These are phyloP conservation scores for Apis dorsata DNA, from an alignment of 1,140 invertebrate genomes.

Conservation along the genomic window DNA sequence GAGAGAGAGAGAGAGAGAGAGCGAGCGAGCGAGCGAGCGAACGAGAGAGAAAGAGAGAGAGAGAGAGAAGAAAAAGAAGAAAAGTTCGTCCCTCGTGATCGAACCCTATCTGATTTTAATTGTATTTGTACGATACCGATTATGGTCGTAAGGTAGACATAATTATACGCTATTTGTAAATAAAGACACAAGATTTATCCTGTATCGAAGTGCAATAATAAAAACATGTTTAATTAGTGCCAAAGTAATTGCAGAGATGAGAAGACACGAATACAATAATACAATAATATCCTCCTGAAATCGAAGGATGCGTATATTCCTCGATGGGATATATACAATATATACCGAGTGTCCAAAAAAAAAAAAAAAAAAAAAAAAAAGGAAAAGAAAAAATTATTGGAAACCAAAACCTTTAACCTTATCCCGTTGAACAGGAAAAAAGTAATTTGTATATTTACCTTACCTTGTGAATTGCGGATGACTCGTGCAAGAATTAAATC, in stretches of 20 bases:
- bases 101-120: slow-evolving; percentile 45
- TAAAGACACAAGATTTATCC: slow-evolving; percentile 70
- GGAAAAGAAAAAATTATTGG: too few relatives aligned
- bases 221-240: slow-evolving; percentile 75
- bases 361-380: too few relatives aligned
- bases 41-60: not conserved
- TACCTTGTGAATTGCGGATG: not conserved
- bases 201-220: slow-evolving; percentile 76
- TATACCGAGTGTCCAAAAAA: too few relatives aligned
- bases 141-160: slow-evolving; percentile 60
- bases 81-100: slow-evolving; percentile 26
- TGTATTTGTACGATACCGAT: slow-evolving; percentile 65
- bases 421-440: too few relatives aligned
- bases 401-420: too few relatives aligned
- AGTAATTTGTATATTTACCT: too few relatives aligned
- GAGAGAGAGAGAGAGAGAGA: too few relatives aligned
- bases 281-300: too few relatives aligned
- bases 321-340: too few relatives aligned
- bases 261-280: slow-evolving; percentile 10
- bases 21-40: not conserved
- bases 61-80: not conserved
- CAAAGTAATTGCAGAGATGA: slow-evolving; percentile 70
- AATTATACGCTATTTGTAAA: slow-evolving; percentile 70
- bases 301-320: too few relatives aligned
- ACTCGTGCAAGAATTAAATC: too few relatives aligned